phyloP scores from a whole-genome alignment of 1,140 invertebrate genomes.

The Lepidurus apus region DNA sequence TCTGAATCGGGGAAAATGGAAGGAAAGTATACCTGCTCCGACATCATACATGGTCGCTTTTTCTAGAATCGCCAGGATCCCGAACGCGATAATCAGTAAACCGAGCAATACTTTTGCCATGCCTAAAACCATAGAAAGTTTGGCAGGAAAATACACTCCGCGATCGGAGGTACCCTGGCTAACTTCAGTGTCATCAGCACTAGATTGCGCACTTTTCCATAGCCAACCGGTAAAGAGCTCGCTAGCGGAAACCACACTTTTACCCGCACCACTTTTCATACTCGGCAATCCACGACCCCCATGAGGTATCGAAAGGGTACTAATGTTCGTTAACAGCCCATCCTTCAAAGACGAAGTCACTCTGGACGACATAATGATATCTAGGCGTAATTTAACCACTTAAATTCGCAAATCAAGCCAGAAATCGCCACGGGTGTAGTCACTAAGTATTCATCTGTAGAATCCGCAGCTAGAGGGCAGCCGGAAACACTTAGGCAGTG shows the following conservation, averaged over 20 bases:
- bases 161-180: slow-evolving; percentile 10
- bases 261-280: not conserved
- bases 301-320: not conserved
- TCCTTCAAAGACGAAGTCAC: slow-evolving; percentile 10
- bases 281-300: not conserved
- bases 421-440: not conserved
- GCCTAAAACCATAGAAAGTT: slow-evolving; percentile 37
- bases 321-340: not conserved
- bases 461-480: not conserved
- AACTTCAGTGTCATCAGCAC: slow-evolving; percentile 7
- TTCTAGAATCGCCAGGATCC: slow-evolving; percentile 35
- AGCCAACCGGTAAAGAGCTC: not conserved
- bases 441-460: not conserved
- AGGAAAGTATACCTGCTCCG: slow-evolving; percentile 35
- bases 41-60: slow-evolving; percentile 36
- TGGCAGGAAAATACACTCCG: slow-evolving; percentile 38
- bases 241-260: not conserved
- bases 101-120: slow-evolving; percentile 38
- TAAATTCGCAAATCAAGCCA: slow-evolving; percentile 2
- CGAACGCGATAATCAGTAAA: slow-evolving; percentile 37
- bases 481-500: not conserved
- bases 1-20: too few relatives aligned
- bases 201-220: slow-evolving; percentile 3
- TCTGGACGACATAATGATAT: not conserved
- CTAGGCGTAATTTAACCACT: not conserved